A percentile compares a stretch with the other conserved stretches of the same genome.
Conservation (phyloP, 2,888 invertebrate genomes). For the Rotaria magnacalcarata region DNA sequence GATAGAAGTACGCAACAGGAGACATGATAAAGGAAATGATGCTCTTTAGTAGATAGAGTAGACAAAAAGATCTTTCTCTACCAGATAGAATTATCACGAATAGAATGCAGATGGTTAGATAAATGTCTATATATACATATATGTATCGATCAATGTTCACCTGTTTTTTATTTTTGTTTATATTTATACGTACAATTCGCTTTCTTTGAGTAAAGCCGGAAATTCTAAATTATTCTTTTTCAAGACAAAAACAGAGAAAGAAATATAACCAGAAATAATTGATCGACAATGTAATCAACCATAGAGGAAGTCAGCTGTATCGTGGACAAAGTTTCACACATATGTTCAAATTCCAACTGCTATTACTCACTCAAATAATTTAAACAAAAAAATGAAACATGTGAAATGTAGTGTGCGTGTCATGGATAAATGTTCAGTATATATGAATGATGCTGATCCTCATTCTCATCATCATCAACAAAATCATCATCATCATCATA, state of each 20-base stretch:
- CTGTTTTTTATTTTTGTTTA: not conserved
- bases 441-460: not conserved
- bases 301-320: not conserved
- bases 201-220: not conserved
- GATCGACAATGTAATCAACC: not conserved
- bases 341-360: constrained; percentile 4
- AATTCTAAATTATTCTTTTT: not conserved
- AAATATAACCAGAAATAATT: not conserved
- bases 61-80: constrained; percentile 5
- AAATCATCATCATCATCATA: not conserved
- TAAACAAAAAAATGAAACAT: not conserved
- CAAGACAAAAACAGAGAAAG: not conserved
- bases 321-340: not conserved
- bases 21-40: constrained; percentile 12
- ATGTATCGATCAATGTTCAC: not conserved
- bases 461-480: not conserved
- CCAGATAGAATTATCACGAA: not conserved
- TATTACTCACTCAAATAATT: not conserved
- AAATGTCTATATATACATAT: not conserved
- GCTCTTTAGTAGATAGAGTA: constrained; percentile 1
- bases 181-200: not conserved
- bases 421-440: constrained; percentile 14
- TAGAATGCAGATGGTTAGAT: constrained; percentile 1
- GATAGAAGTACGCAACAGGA: constrained; percentile 8
- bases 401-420: not conserved